phyloP scores from a whole-genome alignment of 30 jellyfish, hydroid and myxozoan genomes.

The Sanderia malayensis region DNA sequence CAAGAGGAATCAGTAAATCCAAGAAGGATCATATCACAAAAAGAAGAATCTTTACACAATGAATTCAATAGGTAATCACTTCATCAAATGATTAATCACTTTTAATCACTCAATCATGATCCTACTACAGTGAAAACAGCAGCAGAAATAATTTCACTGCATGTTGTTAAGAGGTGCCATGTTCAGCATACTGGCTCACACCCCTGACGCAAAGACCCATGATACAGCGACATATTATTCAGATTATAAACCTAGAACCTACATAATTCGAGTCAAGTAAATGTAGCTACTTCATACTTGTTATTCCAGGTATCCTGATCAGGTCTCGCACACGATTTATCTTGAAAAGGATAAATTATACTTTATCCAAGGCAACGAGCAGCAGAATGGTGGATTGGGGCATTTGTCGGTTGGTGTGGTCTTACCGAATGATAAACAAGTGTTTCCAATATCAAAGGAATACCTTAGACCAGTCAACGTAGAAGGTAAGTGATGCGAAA shows the following conservation, averaged over 20 bases:
- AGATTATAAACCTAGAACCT: no score
- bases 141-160: no score
- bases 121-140: no score
- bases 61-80: conserved; percentile 72
- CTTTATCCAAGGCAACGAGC: conserved; percentile 56
- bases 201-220: no score
- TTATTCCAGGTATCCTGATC: conserved; percentile 78
- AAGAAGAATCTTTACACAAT: conserved; percentile 43
- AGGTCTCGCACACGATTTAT: conserved; percentile 76
- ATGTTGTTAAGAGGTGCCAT: no score
- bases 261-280: no score
- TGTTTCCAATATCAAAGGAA: conserved; percentile 60
- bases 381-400: conserved; percentile 48
- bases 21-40: conserved; percentile 56
- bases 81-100: no score
- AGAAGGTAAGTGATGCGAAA: no score
- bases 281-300: no score
- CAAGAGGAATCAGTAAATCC: conserved; percentile 19
- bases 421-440: conserved; percentile 71
- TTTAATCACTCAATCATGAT: no score
- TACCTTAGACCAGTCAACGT: conserved; percentile 27
- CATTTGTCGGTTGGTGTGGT: conserved; percentile 79
- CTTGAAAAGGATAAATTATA: conserved; percentile 51
- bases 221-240: no score
- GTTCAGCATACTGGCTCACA: no score